Evolutionary conservation across 2,113 vertebrate species (phyloP).

Genomic region (Pungitius pungitius): DNA sequence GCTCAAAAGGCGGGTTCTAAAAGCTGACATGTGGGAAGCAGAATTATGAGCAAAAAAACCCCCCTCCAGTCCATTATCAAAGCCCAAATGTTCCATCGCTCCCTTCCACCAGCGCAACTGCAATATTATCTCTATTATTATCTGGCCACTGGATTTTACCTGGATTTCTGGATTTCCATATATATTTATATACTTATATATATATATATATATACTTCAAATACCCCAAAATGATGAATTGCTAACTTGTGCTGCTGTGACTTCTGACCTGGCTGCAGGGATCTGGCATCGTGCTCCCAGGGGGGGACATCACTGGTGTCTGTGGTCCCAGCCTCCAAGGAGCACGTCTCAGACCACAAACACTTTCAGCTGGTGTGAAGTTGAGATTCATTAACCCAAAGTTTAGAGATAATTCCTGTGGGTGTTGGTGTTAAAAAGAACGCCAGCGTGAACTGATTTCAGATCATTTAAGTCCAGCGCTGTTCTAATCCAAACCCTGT

Average conservation of each 20-base stretch:
- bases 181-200: too few relatives aligned
- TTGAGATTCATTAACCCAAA: not conserved
- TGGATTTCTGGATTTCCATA: too few relatives aligned
- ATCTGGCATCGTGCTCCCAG: not conserved
- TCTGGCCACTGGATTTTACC: not conserved
- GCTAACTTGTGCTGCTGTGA: not conserved
- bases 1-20: constrained; percentile 34
- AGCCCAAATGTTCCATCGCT: constrained; percentile 17
- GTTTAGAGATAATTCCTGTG: not conserved
- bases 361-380: not conserved
- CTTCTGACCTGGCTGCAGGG: not conserved
- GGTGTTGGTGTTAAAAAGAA: too few relatives aligned
- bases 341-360: not conserved
- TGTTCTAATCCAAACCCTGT: not conserved
- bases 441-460: not conserved
- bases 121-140: not conserved
- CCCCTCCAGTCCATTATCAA: constrained; percentile 16
- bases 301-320: not conserved
- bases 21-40: constrained; percentile 46
- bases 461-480: not conserved
- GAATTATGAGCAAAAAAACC: constrained; percentile 34
- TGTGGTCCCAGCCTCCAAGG: not conserved
- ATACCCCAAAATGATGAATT: not conserved
- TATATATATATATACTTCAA: too few relatives aligned
- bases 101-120: not conserved